A percentile compares a stretch with the other conserved stretches of the same genome.
These are phyloP conservation scores for Pseudochirops corinnae DNA, from an alignment of 2,797 vertebrate genomes.

Conservation along the genomic window DNA sequence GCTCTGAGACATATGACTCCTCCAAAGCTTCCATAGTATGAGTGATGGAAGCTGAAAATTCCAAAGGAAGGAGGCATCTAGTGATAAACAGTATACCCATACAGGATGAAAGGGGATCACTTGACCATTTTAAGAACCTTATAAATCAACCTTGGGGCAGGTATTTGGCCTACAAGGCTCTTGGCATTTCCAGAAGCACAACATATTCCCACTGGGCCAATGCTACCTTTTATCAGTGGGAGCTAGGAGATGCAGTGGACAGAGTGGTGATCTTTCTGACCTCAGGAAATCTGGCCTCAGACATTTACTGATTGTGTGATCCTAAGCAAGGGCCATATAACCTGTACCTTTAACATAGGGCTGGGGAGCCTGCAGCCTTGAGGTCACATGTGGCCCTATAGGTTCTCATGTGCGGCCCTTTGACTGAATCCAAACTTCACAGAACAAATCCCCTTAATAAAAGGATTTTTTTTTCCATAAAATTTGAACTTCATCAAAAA, in stretches of 20 bases:
- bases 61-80: background rate
- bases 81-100: background rate
- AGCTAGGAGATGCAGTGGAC: background rate
- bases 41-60: background rate
- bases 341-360: background rate
- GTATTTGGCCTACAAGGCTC: background rate
- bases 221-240: background rate
- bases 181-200: background rate
- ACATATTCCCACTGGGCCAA: background rate
- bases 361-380: too few species aligned
- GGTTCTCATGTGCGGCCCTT: too few species aligned
- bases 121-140: background rate
- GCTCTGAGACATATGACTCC: background rate
- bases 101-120: background rate
- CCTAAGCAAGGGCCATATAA: background rate
- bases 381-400: too few species aligned
- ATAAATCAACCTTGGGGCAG: background rate
- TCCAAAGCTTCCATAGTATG: background rate
- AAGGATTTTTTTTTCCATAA: too few species aligned
- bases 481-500: too few species aligned
- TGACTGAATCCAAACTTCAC: too few species aligned
- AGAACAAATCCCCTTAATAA: too few species aligned
- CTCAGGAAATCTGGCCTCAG: constrained; percentile 16
- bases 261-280: background rate
- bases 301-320: constrained; percentile 4